phyloP scores from a whole-genome alignment of 35 echinoderm and acorn worm species.

The Anneissia japonica region DNA sequence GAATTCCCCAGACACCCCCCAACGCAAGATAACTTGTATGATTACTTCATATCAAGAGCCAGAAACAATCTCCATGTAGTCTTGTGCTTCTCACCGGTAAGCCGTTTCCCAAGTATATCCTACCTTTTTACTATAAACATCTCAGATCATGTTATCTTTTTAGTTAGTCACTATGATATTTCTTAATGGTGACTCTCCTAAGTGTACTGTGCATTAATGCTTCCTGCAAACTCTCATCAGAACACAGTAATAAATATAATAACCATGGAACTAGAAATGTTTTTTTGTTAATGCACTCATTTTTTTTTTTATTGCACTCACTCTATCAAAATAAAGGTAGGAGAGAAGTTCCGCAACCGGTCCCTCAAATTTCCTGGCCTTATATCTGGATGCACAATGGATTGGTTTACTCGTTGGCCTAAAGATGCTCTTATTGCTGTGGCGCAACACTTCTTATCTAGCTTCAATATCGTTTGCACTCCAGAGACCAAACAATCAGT shows the following conservation, averaged over 20 bases:
- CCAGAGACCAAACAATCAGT: slow-evolving; percentile 83
- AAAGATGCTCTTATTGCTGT: slow-evolving; percentile 89
- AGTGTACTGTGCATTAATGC: no score
- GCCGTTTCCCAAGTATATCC: no score
- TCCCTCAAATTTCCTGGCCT: slow-evolving; percentile 94
- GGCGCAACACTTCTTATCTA: slow-evolving; percentile 87
- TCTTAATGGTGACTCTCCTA: no score
- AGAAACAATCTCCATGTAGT: slow-evolving; percentile 97
- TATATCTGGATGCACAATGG: slow-evolving; percentile 98
- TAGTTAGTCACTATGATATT: no score
- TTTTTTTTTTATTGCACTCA: background rate
- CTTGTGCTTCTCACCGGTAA: slow-evolving; percentile 96
- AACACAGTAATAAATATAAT: no score
- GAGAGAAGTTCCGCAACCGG: slow-evolving; percentile 95
- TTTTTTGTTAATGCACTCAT: no score
- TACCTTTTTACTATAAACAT: no score
- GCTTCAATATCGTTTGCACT: slow-evolving; percentile 87
- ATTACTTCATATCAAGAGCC: slow-evolving; percentile 96
- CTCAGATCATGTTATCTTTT: no score
- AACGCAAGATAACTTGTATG: slow-evolving; percentile 86
- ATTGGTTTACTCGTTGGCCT: slow-evolving; percentile 96
- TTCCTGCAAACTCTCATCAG: no score
- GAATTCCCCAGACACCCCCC: slow-evolving; percentile 89
- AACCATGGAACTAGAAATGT: no score
- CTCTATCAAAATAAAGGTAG: slow-evolving; percentile 50